Evolutionary conservation across 2,888 invertebrate genomes (phyloP).

Genomic region (Epistrophe eligans): DNA sequence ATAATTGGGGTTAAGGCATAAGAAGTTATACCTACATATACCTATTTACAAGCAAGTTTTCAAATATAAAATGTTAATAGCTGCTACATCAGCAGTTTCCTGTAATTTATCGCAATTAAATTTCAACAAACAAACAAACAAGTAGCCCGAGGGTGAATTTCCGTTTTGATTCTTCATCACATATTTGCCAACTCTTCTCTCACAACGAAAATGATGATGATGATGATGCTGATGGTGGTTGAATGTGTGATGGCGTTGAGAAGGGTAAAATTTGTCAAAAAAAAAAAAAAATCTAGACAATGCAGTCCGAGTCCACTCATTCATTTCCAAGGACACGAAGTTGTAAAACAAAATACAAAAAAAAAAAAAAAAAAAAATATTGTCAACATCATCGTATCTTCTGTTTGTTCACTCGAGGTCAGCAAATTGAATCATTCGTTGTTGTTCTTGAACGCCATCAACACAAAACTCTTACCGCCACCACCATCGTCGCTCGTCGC

Average conservation of each 20-base stretch:
- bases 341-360: constrained; percentile 22
- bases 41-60: no score
- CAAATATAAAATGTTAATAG: constrained; percentile 19
- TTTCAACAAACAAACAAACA: constrained; percentile 62
- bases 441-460: constrained; percentile 46
- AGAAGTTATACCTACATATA: not conserved
- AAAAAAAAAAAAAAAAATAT: no score
- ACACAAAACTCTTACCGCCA: not conserved
- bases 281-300: constrained; percentile 7
- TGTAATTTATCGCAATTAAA: constrained; percentile 72
- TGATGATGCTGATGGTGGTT: not conserved
- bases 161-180: constrained; percentile 37
- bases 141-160: not conserved
- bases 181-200: constrained; percentile 36
- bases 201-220: not conserved
- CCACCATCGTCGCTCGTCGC: not conserved
- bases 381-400: constrained; percentile 51
- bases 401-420: constrained; percentile 69
- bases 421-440: constrained; percentile 73
- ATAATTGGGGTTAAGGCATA: not conserved
- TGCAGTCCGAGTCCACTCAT: constrained; percentile 23
- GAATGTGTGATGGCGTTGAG: not conserved
- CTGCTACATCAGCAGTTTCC: constrained; percentile 23
- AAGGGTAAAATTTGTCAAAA: not conserved
- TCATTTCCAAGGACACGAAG: constrained; percentile 32